Percentiles rank a stretch among this genome's conserved stretches.
Conservation (phyloP, 2,888 invertebrate species). For the Prosopocoilus inquinatus region DNA sequence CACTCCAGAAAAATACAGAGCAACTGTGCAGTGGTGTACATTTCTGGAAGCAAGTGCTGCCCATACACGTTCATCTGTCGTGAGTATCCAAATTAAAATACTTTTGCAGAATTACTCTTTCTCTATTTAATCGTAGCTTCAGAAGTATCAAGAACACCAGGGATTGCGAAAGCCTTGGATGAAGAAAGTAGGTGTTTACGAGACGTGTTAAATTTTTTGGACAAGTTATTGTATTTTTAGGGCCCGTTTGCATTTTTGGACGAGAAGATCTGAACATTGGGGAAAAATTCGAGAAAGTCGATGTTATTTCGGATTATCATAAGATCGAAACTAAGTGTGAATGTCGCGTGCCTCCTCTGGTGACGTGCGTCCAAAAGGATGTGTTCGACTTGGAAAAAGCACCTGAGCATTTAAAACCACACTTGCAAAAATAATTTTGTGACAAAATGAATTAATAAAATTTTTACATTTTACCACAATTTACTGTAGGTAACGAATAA, state of each 20-base stretch:
- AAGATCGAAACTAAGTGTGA: slow-evolving; percentile 21
- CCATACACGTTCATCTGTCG: slow-evolving; percentile 26
- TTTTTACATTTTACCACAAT: no score
- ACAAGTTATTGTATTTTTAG: not conserved
- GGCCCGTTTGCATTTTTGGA: slow-evolving; percentile 4
- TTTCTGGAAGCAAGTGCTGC: slow-evolving; percentile 21
- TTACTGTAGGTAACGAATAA: no score
- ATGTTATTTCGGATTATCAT: slow-evolving; percentile 6
- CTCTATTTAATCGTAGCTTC: no score
- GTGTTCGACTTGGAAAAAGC: not conserved
- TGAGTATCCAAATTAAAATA: slow-evolving; percentile 17
- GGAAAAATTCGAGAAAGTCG: not conserved
- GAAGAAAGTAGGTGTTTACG: no score
- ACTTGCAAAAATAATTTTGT: no score
- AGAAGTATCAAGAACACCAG: no score
- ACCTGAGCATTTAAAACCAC: not conserved
- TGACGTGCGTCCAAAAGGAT: slow-evolving; percentile 19
- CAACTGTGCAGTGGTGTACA: slow-evolving; percentile 31
- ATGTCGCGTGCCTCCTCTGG: slow-evolving; percentile 27
- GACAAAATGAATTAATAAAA: no score
- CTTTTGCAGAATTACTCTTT: no score
- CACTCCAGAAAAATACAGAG: slow-evolving; percentile 18
- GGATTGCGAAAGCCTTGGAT: no score
- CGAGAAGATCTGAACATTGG: not conserved
- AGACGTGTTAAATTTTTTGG: not conserved